These are phyloP conservation scores for Struthio camelus DNA, from an alignment of 2,113 vertebrate species.

Conservation along the genomic window DNA sequence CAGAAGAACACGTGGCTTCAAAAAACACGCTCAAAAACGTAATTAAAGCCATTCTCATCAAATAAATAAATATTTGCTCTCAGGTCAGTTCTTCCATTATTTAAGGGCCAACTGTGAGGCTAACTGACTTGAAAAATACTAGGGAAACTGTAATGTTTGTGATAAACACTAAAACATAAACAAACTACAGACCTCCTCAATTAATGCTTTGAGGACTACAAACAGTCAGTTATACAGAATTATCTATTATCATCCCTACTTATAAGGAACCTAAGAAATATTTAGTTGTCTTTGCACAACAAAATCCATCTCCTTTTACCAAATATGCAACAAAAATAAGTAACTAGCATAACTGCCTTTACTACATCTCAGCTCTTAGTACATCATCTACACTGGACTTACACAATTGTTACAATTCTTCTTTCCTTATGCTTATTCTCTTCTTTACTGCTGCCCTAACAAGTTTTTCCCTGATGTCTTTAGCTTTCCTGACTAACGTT, in stretches of 20 bases:
- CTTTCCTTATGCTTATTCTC: not conserved
- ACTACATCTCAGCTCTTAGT: not conserved
- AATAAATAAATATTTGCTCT: not conserved
- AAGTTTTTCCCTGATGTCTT: not conserved
- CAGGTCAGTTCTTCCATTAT: not conserved
- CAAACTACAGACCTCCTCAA: not conserved
- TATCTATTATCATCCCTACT: not conserved
- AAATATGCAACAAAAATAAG: not conserved
- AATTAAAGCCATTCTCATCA: not conserved
- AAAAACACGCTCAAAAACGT: not conserved
- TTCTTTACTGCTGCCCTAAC: not conserved
- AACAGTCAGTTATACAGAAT: not conserved
- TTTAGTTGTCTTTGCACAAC: not conserved
- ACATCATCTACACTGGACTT: not conserved
- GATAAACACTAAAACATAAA: not conserved
- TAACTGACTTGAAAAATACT: not conserved
- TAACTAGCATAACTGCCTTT: not conserved
- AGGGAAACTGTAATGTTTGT: not conserved
- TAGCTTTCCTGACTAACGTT: not conserved
- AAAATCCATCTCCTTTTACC: not conserved
- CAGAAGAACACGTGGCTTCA: not conserved
- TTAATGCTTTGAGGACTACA: accelerated
- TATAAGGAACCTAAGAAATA: not conserved
- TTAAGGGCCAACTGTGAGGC: not conserved
- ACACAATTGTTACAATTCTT: not conserved